Base-by-base conservation (phyloP, 2,113 vertebrate genomes). In the Salvelinus namaycush region DNA sequence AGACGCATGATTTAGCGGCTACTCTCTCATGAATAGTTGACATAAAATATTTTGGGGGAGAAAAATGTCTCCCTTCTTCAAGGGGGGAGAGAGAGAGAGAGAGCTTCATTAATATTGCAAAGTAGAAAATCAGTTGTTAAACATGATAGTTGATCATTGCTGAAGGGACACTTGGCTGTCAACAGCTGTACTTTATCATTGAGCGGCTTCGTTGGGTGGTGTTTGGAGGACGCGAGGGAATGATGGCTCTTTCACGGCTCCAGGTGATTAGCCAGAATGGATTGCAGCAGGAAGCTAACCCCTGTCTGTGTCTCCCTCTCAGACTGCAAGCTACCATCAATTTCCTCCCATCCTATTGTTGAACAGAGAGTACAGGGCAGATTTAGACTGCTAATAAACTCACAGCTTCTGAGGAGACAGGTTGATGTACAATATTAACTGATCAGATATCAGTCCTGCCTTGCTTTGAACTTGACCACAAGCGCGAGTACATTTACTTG, bases 11-110 rank as follows among this genome's bases (percentile, higher is more conserved):
- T 96, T 95, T 95, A 95, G 93, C 95, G 82, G 88, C 79, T 89
- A 91, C 79, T 91, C 76, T 83, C 92, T 93, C 93, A 94, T 95
- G 91, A 96, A 95, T 93, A 88, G 94, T 88, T 91, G 94, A 95
- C 92, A 92, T 93, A 92, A 96, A 96, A 97, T 96, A 96, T 24
- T 44, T 48, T 94, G 92, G 92, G 90, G n/a, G 93, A 89, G 90
- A 92, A 86, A 94, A 94, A 94, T 91, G 93, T 87, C 91, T 87
- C 76, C 79, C 84, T 78, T 84, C 88, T 92, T 87, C 22, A 29
- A 7, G 27, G 18, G 14, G 65, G 62, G 26, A 26, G 26, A 62
- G n/a, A 64, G 20, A 64, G 62, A 3, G 20, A 64, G 48, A 81
- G 70, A 68, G 66, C 74, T 79, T 86, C 79, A 87, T 87, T 87